These are phyloP conservation scores for Cettia cetti DNA, from an alignment of 2,113 vertebrate genomes.

Conservation along the genomic window DNA sequence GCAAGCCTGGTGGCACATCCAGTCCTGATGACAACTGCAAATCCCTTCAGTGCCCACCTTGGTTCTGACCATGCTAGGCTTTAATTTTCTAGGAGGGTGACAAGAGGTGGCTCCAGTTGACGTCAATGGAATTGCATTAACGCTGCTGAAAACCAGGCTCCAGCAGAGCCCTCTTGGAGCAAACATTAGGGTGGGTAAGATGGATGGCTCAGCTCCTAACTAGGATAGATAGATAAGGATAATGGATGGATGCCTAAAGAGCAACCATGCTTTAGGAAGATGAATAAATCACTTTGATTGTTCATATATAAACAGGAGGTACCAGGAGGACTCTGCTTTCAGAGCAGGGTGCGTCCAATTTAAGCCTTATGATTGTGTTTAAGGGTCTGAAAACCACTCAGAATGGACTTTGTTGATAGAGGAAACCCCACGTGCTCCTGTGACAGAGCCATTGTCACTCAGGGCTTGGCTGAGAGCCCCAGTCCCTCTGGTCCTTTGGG, in stretches of 20 bases:
- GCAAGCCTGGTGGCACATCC: not conserved
- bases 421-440: not conserved
- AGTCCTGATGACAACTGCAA: fast-evolving
- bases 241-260: conserved; percentile 47
- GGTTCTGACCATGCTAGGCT: not conserved
- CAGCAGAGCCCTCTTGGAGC: not conserved
- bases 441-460: fast-evolving
- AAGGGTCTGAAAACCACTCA: not conserved
- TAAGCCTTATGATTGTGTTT: not conserved
- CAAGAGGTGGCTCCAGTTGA: not conserved
- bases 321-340: not conserved
- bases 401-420: not conserved
- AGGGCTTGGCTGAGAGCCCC: not conserved
- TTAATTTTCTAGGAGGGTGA: not conserved
- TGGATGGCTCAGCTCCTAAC: conserved; percentile 14
- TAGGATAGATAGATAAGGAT: conserved; percentile 48
- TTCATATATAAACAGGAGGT: not conserved
- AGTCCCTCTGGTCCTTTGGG: not conserved
- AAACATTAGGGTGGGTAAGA: not conserved
- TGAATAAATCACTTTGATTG: conserved; percentile 42
- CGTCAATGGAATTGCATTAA: not conserved
- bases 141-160: not conserved
- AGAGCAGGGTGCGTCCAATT: not conserved
- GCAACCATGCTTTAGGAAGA: not conserved
- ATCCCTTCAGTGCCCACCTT: not conserved